These are phyloP conservation scores for Bradypus variegatus DNA, from an alignment of 2,797 vertebrate species.

Conservation along the genomic window DNA sequence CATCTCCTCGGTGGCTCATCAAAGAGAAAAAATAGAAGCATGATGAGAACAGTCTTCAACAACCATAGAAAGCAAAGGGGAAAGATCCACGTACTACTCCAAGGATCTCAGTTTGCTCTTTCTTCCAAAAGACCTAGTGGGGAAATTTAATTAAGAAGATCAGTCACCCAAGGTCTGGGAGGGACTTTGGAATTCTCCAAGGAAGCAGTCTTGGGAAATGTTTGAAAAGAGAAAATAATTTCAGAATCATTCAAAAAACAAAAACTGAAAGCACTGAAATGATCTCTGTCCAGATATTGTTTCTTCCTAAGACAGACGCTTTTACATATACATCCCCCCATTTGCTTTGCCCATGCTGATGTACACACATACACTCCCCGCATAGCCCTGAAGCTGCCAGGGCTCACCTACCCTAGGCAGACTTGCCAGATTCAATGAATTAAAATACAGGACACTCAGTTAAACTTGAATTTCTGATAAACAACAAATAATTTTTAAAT, in stretches of 20 bases:
- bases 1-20: slow-evolving; percentile 29
- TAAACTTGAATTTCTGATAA: slow-evolving; percentile 4
- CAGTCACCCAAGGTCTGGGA: slow-evolving; percentile 16
- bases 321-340: neutral
- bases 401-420: neutral
- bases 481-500: neutral
- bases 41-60: slow-evolving; percentile 25
- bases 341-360: neutral
- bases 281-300: slow-evolving; percentile 5
- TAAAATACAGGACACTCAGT: no score
- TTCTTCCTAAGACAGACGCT: neutral
- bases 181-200: slow-evolving; percentile 30
- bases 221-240: slow-evolving; percentile 45
- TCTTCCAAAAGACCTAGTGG: slow-evolving; percentile 36
- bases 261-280: slow-evolving; percentile 30
- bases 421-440: neutral
- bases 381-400: neutral
- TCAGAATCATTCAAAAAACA: slow-evolving; percentile 5
- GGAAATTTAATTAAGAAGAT: slow-evolving; percentile 38
- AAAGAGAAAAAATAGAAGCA: neutral
- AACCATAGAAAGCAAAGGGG: neutral
- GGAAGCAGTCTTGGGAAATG: slow-evolving; percentile 25
- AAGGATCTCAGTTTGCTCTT: slow-evolving; percentile 17
- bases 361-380: neutral
- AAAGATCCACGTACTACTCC: neutral